These are phyloP conservation scores for Brachionus sp. DNA, from an alignment of 1,140 invertebrate species.

Conservation along the genomic window DNA sequence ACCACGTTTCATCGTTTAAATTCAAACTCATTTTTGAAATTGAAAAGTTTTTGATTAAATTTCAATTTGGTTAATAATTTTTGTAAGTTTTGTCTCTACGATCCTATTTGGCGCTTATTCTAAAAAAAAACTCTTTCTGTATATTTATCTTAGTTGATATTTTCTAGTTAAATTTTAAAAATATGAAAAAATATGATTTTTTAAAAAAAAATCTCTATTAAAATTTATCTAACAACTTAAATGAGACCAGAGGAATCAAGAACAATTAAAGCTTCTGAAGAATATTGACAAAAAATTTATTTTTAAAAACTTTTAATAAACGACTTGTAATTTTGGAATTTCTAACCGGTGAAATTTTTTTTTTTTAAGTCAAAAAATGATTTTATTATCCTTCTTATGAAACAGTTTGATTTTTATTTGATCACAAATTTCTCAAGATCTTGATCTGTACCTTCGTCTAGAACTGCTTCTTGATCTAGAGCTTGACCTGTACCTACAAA, in stretches of 20 bases:
- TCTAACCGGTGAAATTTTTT: too few species aligned
- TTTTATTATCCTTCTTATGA: neutral
- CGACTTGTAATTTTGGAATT: too few species aligned
- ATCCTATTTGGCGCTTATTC: neutral
- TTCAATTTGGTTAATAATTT: neutral
- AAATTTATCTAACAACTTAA: too few species aligned
- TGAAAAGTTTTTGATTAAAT: neutral
- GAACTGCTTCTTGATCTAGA: constrained; percentile 7
- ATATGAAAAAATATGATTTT: too few species aligned
- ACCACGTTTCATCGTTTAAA: neutral
- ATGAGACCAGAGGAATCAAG: too few species aligned
- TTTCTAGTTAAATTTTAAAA: too few species aligned
- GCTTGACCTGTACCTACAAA: neutral
- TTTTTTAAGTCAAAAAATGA: neutral
- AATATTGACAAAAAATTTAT: too few species aligned
- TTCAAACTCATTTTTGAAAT: neutral
- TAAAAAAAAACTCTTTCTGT: too few species aligned
- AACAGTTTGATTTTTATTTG: neutral
- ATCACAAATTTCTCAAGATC: neutral
- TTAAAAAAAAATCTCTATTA: too few species aligned
- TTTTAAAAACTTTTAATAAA: too few species aligned
- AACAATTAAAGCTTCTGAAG: too few species aligned
- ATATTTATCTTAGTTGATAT: too few species aligned
- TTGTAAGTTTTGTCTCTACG: neutral
- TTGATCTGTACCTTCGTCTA: neutral